Evolutionary conservation across 2,888 invertebrate species (phyloP).

Genomic region (Euplagia quadripunctaria): DNA sequence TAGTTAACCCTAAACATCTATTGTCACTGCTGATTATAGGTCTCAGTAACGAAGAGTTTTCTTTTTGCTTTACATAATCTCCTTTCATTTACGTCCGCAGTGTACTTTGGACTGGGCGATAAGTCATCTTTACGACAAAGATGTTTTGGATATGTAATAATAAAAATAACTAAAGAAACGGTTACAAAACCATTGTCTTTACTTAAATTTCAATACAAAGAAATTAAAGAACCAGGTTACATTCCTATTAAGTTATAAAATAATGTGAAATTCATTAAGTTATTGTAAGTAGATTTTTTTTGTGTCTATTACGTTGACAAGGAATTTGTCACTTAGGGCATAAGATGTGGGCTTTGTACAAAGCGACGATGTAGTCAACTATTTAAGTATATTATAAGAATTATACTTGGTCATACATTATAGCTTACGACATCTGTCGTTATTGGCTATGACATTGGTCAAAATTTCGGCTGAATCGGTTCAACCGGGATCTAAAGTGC

Average conservation of each 20-base stretch:
- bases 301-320: not conserved
- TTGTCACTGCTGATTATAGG: not conserved
- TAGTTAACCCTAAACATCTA: not conserved
- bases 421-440: too few species aligned
- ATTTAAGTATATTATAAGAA: not conserved
- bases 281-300: not conserved
- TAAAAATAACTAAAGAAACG: conserved; percentile 28
- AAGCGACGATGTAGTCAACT: not conserved
- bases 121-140: conserved; percentile 36
- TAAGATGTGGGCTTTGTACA: not conserved
- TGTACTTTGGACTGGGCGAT: conserved; percentile 11
- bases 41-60: not conserved
- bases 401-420: not conserved
- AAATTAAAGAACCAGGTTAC: conserved; percentile 21
- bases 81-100: not conserved
- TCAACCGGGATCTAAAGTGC: too few species aligned
- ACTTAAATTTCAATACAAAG: conserved; percentile 35
- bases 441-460: too few species aligned
- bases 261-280: conserved; percentile 2
- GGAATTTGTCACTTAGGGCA: not conserved
- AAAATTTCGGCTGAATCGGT: too few species aligned
- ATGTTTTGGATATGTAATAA: conserved; percentile 31
- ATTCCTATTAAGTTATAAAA: not conserved
- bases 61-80: not conserved
- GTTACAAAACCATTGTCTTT: conserved; percentile 43